Percentiles rank a stretch among this genome's conserved stretches.
Evolutionary conservation across 2,888 invertebrate genomes (phyloP).

Genomic region (Andrena marginata): DNA sequence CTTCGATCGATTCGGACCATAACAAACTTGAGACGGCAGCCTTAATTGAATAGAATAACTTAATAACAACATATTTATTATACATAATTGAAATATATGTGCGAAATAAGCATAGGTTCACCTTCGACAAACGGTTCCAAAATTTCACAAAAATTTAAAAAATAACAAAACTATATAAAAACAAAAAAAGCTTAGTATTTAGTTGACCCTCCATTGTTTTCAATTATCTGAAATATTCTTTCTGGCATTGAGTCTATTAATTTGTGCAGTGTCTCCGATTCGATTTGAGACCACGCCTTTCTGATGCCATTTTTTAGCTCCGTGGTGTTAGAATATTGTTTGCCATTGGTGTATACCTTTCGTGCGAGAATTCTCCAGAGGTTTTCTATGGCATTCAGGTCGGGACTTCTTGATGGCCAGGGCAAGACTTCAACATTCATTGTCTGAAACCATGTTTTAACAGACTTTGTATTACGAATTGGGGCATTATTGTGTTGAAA

Average conservation of each 20-base stretch:
- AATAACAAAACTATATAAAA: not conserved
- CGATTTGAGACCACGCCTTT: conserved; percentile 18
- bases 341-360: not conserved
- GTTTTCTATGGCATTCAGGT: conserved; percentile 8
- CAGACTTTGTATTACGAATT: conserved; percentile 3
- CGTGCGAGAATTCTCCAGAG: not conserved
- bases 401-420: not conserved
- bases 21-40: no score
- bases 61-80: no score
- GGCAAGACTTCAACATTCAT: not conserved
- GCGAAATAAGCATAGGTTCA: no score
- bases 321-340: conserved; percentile 8
- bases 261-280: not conserved
- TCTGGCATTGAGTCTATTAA: not conserved
- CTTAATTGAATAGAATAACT: no score
- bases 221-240: not conserved
- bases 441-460: conserved; percentile 14
- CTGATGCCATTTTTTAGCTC: conserved; percentile 13
- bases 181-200: not conserved
- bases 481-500: conserved; percentile 6
- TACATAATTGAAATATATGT: no score
- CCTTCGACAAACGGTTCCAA: no score
- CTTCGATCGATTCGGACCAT: no score
- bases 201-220: not conserved
- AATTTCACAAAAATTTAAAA: not conserved